These are phyloP conservation scores for Diphyllodes magnificus DNA, from an alignment of 2,113 vertebrate genomes.

Conservation along the genomic window DNA sequence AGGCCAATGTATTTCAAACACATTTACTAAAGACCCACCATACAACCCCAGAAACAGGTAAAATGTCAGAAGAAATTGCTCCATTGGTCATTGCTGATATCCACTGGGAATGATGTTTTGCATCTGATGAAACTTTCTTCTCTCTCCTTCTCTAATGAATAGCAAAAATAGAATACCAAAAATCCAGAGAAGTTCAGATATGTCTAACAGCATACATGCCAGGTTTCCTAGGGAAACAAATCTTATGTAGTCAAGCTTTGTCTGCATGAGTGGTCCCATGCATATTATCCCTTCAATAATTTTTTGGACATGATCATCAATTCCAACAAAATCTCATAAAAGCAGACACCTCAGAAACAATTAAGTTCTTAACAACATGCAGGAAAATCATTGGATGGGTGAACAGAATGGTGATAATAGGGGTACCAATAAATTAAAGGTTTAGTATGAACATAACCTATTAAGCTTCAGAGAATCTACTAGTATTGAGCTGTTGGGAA, in stretches of 20 bases:
- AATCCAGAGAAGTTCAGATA: background rate
- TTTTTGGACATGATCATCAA: background rate
- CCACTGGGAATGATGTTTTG: background rate
- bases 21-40: conserved; percentile 26
- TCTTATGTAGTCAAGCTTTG: background rate
- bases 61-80: background rate
- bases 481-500: background rate
- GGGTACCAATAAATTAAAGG: background rate
- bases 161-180: background rate
- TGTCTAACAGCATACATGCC: background rate
- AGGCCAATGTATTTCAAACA: conserved; percentile 33
- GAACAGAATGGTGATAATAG: background rate
- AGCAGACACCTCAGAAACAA: background rate
- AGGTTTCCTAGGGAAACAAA: background rate
- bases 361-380: background rate
- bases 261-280: background rate
- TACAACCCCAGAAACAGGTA: background rate
- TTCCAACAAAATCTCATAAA: background rate
- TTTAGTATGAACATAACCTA: background rate
- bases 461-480: background rate
- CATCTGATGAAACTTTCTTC: background rate
- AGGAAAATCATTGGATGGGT: background rate
- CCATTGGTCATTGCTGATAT: background rate
- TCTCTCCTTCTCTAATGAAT: background rate
- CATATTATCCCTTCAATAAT: background rate